Evolutionary conservation across 2,888 invertebrate genomes (phyloP), one percentile per base, ranked within the genome.

Genomic region (Cerastis rubricosa): DNA sequence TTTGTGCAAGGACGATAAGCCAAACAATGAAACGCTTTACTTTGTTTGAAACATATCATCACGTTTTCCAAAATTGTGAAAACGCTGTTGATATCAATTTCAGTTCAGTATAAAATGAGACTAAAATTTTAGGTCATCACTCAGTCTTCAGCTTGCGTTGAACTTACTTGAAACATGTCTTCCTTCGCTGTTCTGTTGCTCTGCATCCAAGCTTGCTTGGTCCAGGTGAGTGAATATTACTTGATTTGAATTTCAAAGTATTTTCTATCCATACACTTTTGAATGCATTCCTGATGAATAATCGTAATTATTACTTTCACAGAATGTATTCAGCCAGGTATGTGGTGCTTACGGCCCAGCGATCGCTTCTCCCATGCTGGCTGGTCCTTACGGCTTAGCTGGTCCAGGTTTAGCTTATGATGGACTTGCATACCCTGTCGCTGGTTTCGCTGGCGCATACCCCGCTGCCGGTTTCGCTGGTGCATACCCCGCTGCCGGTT

Each of bases 151-250:
- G 73, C 29, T 78, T 57, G 22, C 25, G 70, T 79, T 84, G 64
- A 83, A 81, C 43, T 69, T 63, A 77, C 29, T 77, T 69, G 35
- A 49, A 89, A 85, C 70, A 92, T 92, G 91, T 86, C 86, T 74
- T 74, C 89, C 74, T 89, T 89, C 74, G 75, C 88, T 61, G 70
- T 91, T 70, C 64, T 91, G 6, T 70, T 89, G 25, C 72, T 91
- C 74, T 91, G 89, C 85, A 76, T 87, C 74, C 91, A 91, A 81
- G 90, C 88, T 81, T 90, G 89, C 84, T 85, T 35, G 47, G 22
- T 43, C n/a, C 40, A 92, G 85, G 54, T 54, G n/a, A n/a, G n/a
- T 25, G 3, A 54, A n/a, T 12, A 19, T 69, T 8, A 40, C 40
- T 11, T 19, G 6, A 11, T 2, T 35, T 45, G n/a, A 12, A 4